A percentile compares a stretch with the other conserved stretches of the same genome.
Conservation (phyloP, 2,113 vertebrate genomes). For the Aegotheles bennettii region DNA sequence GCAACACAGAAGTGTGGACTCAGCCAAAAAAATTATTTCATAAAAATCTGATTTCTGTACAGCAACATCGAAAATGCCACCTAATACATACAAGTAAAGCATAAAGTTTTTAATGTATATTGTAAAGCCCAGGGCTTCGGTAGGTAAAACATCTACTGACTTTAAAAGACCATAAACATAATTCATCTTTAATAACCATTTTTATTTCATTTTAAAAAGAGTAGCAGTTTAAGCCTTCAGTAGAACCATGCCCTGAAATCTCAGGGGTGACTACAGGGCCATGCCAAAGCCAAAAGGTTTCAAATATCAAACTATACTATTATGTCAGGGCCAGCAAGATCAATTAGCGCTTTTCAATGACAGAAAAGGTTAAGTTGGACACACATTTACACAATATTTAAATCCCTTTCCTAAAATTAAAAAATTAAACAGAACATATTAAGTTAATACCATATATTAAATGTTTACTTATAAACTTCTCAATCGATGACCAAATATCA, state of each 20-base stretch:
- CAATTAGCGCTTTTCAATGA: conserved; percentile 79
- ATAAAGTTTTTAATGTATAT: neutral
- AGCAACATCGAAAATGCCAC: neutral
- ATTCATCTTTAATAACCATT: neutral
- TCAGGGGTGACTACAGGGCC: conserved; percentile 69
- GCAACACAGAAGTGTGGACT: neutral
- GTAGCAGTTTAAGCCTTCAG: conserved; percentile 32
- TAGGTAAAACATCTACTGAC: neutral
- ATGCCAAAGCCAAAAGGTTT: conserved; percentile 71
- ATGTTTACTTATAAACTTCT: neutral
- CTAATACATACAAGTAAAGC: neutral
- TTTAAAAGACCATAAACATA: neutral
- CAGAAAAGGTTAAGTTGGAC: conserved; percentile 70
- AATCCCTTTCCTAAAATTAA: too few relatives aligned
- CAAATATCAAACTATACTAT: conserved; percentile 78
- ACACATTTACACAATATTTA: conserved; percentile 40
- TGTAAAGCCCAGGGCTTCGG: neutral
- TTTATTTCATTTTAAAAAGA: conserved; percentile 15
- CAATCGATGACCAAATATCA: neutral
- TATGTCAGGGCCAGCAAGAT: conserved; percentile 73
- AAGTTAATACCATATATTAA: neutral
- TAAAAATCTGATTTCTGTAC: neutral
- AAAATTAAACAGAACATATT: neutral
- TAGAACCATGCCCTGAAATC: conserved; percentile 60
- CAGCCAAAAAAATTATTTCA: neutral